Base-by-base conservation (phyloP, 2,113 vertebrate genomes). In the Gopherus evgoodei region DNA sequence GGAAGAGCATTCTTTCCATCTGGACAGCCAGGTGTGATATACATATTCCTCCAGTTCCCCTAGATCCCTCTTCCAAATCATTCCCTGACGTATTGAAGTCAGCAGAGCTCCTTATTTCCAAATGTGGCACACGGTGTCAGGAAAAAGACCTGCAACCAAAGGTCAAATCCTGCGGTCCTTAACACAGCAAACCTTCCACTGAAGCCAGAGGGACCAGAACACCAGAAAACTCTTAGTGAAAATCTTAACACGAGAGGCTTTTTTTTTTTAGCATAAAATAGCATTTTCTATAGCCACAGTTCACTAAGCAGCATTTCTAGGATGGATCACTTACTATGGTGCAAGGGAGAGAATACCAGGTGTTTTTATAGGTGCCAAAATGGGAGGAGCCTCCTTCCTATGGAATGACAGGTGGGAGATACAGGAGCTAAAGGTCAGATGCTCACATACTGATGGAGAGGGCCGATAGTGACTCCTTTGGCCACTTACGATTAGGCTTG, bases 331-430 rank as follows among this genome's bases (percentile, higher is more conserved):
- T n/a, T 50, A 54, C 44, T 14, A 3, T 24, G 75, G 49, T 12
- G 65, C 92, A 25, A 22, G 49, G 19, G 0, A 1, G 38, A 2
- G 17, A 19, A 42, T 0, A 0, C 0, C 3, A 42, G 29, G 38
- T 11, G 38, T 24, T 75, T n/a, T 19, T 75, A 21, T 11, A 38
- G 35, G 4, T 2, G n/a, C 19, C 38, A 11, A 44, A 44, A 76
- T 2, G 29, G 29, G 72, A 80, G 62, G 29, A 1, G 0, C 42
- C 10, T 25, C 72, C 38, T 75, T 75, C n/a, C 21, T 44, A 76
- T 3, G 11, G 72, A 76, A 44, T 38, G 42, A 25, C 65, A 62
- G 5, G 29, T 16, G 16, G 3, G 8, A 29, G 78, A 29, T 29
- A 52, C 17, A 11, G 78, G 52, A 76, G 54, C 42, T 14, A 27